Evolutionary conservation across 2,888 invertebrate species (phyloP).

Genomic region (Aelia acuminata): DNA sequence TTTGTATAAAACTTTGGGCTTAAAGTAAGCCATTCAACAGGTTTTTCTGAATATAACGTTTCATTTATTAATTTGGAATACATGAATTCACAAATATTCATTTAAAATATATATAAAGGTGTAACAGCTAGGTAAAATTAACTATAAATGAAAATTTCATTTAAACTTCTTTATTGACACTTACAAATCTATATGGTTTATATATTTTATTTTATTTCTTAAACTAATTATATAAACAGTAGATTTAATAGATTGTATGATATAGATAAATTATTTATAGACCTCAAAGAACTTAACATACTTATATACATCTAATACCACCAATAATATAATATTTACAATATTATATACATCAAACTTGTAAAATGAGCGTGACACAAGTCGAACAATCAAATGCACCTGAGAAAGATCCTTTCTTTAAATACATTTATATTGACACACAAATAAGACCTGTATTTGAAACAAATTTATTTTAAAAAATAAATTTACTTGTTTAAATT

Average conservation of each 20-base stretch:
- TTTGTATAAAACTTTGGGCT: too few species aligned
- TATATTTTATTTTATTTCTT: constrained; percentile 1
- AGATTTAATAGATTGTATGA: constrained; percentile 2
- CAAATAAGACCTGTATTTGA: not conserved
- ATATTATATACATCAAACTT: constrained; percentile 33
- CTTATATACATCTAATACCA: constrained; percentile 54
- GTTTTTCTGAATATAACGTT: too few species aligned
- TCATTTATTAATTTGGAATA: too few species aligned
- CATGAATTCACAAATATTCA: not conserved
- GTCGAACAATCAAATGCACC: constrained; percentile 37
- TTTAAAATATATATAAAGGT: not conserved
- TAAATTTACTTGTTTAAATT: too few species aligned
- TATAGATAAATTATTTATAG: constrained; percentile 33
- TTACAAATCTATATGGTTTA: constrained; percentile 55
- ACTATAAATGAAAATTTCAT: not conserved
- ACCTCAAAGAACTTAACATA: constrained; percentile 45
- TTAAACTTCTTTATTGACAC: constrained; percentile 51
- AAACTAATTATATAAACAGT: constrained; percentile 45
- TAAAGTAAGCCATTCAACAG: too few species aligned
- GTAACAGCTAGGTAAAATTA: not conserved
- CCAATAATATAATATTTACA: constrained; percentile 39
- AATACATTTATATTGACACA: not conserved
- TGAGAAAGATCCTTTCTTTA: not conserved
- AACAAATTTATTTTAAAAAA: not conserved
- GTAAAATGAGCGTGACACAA: constrained; percentile 33